A percentile compares a stretch with the other conserved stretches of the same genome.
Evolutionary conservation across 1,140 invertebrate species (phyloP).

Genomic region (Zaprionus lachaisei): DNA sequence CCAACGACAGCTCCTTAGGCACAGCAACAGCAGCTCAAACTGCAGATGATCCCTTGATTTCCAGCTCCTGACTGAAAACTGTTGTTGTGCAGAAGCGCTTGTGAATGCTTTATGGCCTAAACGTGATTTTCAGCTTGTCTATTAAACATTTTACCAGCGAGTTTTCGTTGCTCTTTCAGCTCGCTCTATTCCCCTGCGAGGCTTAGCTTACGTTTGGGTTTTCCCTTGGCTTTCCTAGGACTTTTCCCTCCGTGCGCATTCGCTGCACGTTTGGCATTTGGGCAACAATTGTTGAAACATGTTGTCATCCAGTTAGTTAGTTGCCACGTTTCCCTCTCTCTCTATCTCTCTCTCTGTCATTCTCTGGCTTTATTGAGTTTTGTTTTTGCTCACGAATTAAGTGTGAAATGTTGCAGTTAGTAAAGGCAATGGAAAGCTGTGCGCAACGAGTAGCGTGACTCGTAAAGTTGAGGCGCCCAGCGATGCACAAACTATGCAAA

Average conservation of each 20-base stretch:
- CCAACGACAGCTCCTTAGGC: conserved; percentile 19
- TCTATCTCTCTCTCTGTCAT: not conserved
- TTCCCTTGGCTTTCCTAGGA: not conserved
- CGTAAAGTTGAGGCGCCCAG: not conserved
- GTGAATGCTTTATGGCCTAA: conserved; percentile 63
- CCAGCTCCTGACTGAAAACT: conserved; percentile 37
- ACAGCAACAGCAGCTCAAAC: conserved; percentile 5
- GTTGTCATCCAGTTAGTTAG: conserved; percentile 77
- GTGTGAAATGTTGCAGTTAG: conserved; percentile 54
- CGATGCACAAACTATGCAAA: conserved; percentile 17
- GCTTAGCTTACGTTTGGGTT: conserved; percentile 19
- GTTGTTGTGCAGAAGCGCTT: conserved; percentile 42
- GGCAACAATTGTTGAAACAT: conserved; percentile 79
- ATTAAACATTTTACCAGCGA: conserved; percentile 54
- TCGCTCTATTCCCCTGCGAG: not conserved
- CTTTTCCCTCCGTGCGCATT: conserved; percentile 42
- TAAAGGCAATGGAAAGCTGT: conserved; percentile 10
- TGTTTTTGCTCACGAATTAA: conserved; percentile 48
- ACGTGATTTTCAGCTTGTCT: conserved; percentile 74
- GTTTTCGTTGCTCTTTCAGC: conserved; percentile 8
- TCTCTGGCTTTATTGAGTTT: conserved; percentile 36
- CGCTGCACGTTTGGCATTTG: conserved; percentile 76
- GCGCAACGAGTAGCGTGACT: conserved; percentile 1
- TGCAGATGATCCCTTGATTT: conserved; percentile 33
- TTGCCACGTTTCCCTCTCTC: conserved; percentile 46